phyloP scores from a whole-genome alignment of 2,797 vertebrate species.

The Remorina albescens region DNA sequence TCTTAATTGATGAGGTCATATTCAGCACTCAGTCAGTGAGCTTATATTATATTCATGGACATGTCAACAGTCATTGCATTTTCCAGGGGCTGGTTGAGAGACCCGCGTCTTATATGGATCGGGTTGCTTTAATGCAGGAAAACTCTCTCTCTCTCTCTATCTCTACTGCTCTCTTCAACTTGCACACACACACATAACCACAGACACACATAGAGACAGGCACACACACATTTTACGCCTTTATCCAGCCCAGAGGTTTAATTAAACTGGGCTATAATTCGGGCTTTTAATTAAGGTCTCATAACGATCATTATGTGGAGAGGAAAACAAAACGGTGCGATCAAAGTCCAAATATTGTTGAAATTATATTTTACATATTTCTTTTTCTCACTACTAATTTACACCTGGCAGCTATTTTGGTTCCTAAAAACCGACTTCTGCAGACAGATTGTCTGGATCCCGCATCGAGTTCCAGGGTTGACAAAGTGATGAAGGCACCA shows the following conservation, averaged over 20 bases:
- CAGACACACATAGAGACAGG: conserved; percentile 1
- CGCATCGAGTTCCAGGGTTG: background rate
- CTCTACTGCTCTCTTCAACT: conserved; percentile 21
- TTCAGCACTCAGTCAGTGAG: conserved; percentile 27
- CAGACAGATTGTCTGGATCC: background rate
- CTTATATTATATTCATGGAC: conserved; percentile 53
- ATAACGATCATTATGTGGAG: background rate
- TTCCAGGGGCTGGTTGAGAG: conserved; percentile 33
- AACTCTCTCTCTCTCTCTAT: background rate
- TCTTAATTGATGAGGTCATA: background rate
- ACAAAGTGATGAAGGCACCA: background rate
- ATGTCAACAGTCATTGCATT: conserved; percentile 55
- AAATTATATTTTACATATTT: background rate
- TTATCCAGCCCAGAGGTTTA: conserved; percentile 1
- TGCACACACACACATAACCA: background rate
- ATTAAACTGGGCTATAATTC: conserved; percentile 22
- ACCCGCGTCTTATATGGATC: conserved; percentile 40
- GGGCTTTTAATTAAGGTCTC: conserved; percentile 18
- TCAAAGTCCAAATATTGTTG: conserved; percentile 5
- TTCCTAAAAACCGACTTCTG: background rate
- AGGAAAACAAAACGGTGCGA: background rate
- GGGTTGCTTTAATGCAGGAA: conserved; percentile 23
- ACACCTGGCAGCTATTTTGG: background rate
- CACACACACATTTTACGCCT: conserved; percentile 5
- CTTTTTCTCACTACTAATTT: background rate